Evolutionary conservation across 2,113 vertebrate genomes (phyloP).

Genomic region (Nibea albiflora): DNA sequence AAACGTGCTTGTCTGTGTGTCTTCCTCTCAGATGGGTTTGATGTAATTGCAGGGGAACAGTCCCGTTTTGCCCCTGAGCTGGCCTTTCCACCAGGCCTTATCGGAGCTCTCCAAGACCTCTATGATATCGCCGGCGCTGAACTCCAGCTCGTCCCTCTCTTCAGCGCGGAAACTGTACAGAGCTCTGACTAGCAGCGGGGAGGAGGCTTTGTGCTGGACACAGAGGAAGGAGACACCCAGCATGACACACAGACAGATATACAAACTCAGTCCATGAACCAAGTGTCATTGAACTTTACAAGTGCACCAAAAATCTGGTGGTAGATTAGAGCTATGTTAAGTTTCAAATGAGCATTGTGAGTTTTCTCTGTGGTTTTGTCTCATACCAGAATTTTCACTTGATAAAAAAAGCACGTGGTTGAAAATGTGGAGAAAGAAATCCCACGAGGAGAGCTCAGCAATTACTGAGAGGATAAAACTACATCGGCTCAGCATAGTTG

Average conservation of each 20-base stretch:
- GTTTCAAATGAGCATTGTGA: neutral
- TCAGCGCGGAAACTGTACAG: constrained; percentile 87
- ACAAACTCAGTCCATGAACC: neutral
- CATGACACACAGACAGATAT: neutral
- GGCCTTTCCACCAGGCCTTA: constrained; percentile 89
- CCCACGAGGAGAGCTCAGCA: no score
- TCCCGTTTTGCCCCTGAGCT: constrained; percentile 83
- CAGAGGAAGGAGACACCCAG: neutral
- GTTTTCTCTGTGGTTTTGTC: neutral
- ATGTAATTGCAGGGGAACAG: constrained; percentile 92
- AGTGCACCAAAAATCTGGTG: neutral
- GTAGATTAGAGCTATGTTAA: neutral
- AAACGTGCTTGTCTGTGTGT: neutral
- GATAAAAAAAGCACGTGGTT: no score
- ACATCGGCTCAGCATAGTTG: no score
- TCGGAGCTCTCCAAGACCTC: constrained; percentile 88
- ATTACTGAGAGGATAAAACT: no score
- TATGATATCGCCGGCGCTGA: constrained; percentile 86
- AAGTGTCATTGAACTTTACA: neutral
- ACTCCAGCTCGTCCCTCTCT: constrained; percentile 88
- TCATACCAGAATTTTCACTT: neutral
- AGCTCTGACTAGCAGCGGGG: constrained; percentile 82
- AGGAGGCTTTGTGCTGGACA: constrained; percentile 16
- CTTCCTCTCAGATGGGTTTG: constrained; percentile 67
- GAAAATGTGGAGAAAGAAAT: no score